Conservation (phyloP, 1,140 invertebrate species). For the Drosophila arizonae region DNA sequence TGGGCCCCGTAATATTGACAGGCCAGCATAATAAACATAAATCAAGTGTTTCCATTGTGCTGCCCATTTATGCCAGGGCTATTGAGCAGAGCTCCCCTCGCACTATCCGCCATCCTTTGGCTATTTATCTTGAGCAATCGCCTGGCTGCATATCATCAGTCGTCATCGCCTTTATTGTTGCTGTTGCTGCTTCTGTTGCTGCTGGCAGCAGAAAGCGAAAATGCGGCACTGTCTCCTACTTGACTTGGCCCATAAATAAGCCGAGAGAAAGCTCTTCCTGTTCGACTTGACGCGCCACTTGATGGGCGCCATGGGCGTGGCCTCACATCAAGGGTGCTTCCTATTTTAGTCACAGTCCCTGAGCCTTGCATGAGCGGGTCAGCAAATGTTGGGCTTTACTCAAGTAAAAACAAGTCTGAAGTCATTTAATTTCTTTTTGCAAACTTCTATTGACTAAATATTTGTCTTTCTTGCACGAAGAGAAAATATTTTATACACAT, state of each 20-base stretch:
- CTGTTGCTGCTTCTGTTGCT: slow-evolving; percentile 10
- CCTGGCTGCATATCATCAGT: slow-evolving; percentile 39
- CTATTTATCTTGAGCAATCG: slow-evolving; percentile 49
- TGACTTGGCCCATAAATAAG: slow-evolving; percentile 43
- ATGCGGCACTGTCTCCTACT: slow-evolving; percentile 29
- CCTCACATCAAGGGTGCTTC: slow-evolving; percentile 17
- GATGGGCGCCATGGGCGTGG: slow-evolving; percentile 28
- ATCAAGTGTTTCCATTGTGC: slow-evolving; percentile 70
- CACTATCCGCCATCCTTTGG: slow-evolving; percentile 5
- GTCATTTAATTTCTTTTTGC: too few relatives aligned
- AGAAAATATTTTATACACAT: too few relatives aligned
- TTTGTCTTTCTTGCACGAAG: too few relatives aligned
- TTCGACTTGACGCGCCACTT: slow-evolving; percentile 22
- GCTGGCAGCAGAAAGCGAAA: slow-evolving; percentile 17
- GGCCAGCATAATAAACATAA: slow-evolving; percentile 77
- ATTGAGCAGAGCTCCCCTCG: slow-evolving; percentile 14
- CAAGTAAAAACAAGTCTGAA: too few relatives aligned
- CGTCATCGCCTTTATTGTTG: slow-evolving; percentile 42
- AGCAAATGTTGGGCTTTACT: background rate
- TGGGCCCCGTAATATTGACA: slow-evolving; percentile 60
- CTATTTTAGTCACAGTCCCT: slow-evolving; percentile 26
- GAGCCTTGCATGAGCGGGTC: slow-evolving; percentile 10
- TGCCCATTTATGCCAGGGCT: slow-evolving; percentile 1
- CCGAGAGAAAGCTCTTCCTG: slow-evolving; percentile 14
- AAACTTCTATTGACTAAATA: too few relatives aligned